Evolutionary conservation across 2,797 vertebrate species (phyloP), one percentile per base, ranked within the genome.

Genomic region (Poeciliopsis infans): DNA sequence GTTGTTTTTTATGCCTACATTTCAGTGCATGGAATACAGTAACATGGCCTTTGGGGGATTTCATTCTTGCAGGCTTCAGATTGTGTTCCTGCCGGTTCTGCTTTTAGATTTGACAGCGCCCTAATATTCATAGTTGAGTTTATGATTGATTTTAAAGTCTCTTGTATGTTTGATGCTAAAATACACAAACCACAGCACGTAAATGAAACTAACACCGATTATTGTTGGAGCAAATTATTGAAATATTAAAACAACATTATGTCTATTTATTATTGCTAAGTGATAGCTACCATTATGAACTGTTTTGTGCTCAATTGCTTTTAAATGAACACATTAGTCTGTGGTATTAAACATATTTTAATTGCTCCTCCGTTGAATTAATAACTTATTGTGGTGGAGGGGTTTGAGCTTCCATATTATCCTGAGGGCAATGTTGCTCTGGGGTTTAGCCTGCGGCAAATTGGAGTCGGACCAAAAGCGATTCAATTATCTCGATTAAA

Each of bases 1-100:
- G 23, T 36, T 20, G 81, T 80, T 72, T 82, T 68, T 78, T 16
- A 71, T 72, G 0, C 20, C 13, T 76, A 25, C 5, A 41, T 73
- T 76, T 78, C 7, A n/a, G 49, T 66, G 73, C 36, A 81, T 80
- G 7, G 79, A 78, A 81, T 85, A 55, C 69, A 31, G 23, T 16
- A 78, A 76, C 74, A 45, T 53, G 1, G 31, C 46, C 70, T 47
- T 46, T 6, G 15, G 47, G 73, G 77, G 46, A 53, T 31, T 45
- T 64, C 72, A 64, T 57, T 76, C 28, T 75, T 49, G 33, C 13
- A 33, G 4, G 28, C 11, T 47, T 75, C 45, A 47, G 31, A n/a
- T 51, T 61, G 31, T 13, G 57, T 61, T 51, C 25, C 8, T 43
- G 18, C 12, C 36, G 15, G 55, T 66, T 31, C 31, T 69, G 33